Evolutionary conservation across 2,797 vertebrate species (phyloP), one percentile per base, ranked within the genome.

Genomic region (Chloroceryle inda): DNA sequence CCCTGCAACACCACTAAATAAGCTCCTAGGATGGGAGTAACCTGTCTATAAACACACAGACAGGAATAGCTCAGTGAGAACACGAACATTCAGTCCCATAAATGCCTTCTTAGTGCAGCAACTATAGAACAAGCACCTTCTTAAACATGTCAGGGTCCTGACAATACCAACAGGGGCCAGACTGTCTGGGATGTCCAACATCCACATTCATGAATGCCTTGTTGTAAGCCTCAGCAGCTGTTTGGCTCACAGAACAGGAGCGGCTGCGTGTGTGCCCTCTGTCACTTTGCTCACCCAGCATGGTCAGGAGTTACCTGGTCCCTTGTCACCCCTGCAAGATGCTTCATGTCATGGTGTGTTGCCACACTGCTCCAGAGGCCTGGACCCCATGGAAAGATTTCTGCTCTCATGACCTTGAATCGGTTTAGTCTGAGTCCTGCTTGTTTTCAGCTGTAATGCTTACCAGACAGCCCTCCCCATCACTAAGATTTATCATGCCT

Each of bases 101-200:
- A 75, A 78, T 18, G 40, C 21, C 5, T 18, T 35, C 66, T 37
- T 44, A 62, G 45, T 13, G 17, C 14, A 85, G 16, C 2, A 73
- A 3, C 40, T 53, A 10, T 11, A 63, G 26, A 69, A 23, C 7
- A 29, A 92, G 10, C 17, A 74, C 13, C 26, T 85, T 72, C 58
- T 52, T 53, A 47, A 62, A 56, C 9, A 4, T 24, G 20, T 38
- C 0, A 0, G 35, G 7, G 11, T 68, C 66, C 23, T 72, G 24
- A 73, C 27, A 76, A 29, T 9, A 55, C 21, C 78, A 90, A 7
- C 4, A 13, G 10, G 9, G 62, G 5, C n/a, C 64, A 64, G 42
- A 63, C 5, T 4, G 4, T 13, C 17, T 40, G 59, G 37, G 5
- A 49, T 22, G 11, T 55, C 27, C 72, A 63, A 5, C 17, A 35